These are phyloP conservation scores for Dicyrtoma fusca DNA, from an alignment of 2,888 invertebrate genomes.

Conservation along the genomic window DNA sequence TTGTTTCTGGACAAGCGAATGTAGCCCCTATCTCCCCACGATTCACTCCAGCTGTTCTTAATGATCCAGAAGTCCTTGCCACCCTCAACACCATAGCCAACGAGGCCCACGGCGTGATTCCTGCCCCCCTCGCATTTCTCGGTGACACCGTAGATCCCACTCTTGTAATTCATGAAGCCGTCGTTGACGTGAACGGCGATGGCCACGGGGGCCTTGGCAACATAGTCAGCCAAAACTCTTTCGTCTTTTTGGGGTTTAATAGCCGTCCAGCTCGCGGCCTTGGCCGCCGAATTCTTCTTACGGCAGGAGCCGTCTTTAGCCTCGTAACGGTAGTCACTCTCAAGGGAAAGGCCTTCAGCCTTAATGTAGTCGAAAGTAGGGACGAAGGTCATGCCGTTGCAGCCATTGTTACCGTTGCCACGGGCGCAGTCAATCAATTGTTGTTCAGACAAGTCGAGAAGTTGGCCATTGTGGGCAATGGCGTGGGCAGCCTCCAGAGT, in stretches of 20 bases:
- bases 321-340: slow-evolving; percentile 4
- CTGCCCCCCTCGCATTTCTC: background rate
- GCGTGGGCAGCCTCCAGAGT: slow-evolving; percentile 9
- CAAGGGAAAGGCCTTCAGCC: background rate
- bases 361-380: slow-evolving; percentile 19
- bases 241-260: slow-evolving; percentile 10
- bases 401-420: slow-evolving; percentile 7
- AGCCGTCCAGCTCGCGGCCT: background rate
- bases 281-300: background rate
- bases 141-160: slow-evolving; percentile 4
- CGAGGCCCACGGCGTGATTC: slow-evolving; percentile 3
- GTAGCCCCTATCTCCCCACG: background rate
- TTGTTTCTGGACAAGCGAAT: too few species aligned
- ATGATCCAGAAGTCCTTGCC: background rate
- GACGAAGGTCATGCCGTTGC: too few species aligned
- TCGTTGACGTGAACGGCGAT: background rate
- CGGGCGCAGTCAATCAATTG: slow-evolving; percentile 13
- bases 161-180: background rate
- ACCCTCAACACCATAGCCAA: slow-evolving; percentile 9
- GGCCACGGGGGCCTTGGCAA: slow-evolving; percentile 3
- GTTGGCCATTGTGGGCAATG: slow-evolving; percentile 1
- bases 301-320: background rate
- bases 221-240: background rate
- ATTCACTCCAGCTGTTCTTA: background rate
- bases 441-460: slow-evolving; percentile 9